Conservation (phyloP, 2,888 invertebrate genomes). For the Agrotis puta region DNA sequence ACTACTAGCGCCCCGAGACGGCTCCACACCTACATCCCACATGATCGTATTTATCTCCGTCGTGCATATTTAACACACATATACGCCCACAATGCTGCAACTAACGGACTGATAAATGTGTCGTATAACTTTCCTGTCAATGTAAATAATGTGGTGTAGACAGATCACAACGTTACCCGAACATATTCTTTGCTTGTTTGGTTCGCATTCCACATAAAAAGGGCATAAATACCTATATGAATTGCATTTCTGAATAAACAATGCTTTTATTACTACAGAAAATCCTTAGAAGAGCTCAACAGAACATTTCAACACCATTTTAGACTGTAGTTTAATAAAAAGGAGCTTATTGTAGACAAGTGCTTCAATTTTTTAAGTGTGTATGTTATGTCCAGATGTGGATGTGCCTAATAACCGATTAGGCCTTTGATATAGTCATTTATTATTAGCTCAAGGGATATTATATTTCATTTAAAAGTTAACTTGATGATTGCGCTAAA, state of each 20-base stretch:
- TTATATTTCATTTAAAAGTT: slow-evolving; percentile 54
- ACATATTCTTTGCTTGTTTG: slow-evolving; percentile 33
- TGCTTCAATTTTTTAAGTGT: slow-evolving; percentile 71
- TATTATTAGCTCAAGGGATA: slow-evolving; percentile 65
- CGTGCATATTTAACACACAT: slow-evolving; percentile 45
- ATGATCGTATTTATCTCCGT: slow-evolving; percentile 56
- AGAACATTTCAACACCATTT: slow-evolving; percentile 65
- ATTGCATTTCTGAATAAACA: slow-evolving; percentile 13
- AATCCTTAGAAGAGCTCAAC: slow-evolving; percentile 56
- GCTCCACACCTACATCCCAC: slow-evolving; percentile 66
- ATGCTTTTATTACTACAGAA: slow-evolving; percentile 16
- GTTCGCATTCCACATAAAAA: slow-evolving; percentile 13
- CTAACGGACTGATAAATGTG: slow-evolving; percentile 48
- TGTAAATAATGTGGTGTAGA: slow-evolving; percentile 63
- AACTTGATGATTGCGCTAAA: slow-evolving; percentile 62
- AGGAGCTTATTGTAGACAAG: slow-evolving; percentile 77
- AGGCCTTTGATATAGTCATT: slow-evolving; percentile 60
- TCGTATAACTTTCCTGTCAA: slow-evolving; percentile 44
- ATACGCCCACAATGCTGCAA: slow-evolving; percentile 63
- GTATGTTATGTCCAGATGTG: slow-evolving; percentile 59
- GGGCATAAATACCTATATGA: slow-evolving; percentile 12
- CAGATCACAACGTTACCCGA: slow-evolving; percentile 22
- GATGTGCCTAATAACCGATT: slow-evolving; percentile 64
- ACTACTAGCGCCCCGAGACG: slow-evolving; percentile 83
- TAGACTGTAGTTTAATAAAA: slow-evolving; percentile 72